Percentiles rank a stretch among this genome's conserved stretches.
phyloP scores from a whole-genome alignment of 2,113 vertebrate genomes.

The Danio rerio region DNA sequence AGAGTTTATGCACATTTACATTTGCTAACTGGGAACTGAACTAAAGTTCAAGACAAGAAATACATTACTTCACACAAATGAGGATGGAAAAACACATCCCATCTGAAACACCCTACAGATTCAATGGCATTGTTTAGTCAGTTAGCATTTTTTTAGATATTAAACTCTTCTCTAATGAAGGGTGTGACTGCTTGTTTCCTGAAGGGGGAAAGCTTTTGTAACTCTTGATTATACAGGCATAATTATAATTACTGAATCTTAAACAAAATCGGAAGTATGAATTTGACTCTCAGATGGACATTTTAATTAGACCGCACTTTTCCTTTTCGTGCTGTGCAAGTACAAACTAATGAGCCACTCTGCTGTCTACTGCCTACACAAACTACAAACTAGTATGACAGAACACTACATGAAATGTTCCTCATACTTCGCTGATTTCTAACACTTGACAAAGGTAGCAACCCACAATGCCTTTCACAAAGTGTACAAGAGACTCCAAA shows the following conservation, averaged over 20 bases:
- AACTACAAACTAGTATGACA: not conserved
- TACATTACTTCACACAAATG: not conserved
- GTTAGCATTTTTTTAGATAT: not conserved
- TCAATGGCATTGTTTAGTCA: not conserved
- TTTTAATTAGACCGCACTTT: constrained; percentile 18
- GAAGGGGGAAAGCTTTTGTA: not conserved
- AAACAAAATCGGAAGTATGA: not conserved
- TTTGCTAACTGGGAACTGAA: too few relatives aligned
- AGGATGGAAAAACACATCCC: not conserved
- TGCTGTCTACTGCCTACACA: not conserved
- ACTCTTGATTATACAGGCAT: constrained; percentile 22
- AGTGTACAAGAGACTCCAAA: not conserved
- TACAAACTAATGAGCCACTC: constrained; percentile 13
- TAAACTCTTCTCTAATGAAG: not conserved
- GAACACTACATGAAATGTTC: not conserved
- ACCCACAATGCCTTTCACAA: not conserved
- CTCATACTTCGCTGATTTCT: not conserved
- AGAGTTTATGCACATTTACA: too few relatives aligned
- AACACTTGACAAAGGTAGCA: not conserved
- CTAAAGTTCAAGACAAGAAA: too few relatives aligned
- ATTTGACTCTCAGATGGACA: not conserved
- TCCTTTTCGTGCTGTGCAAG: not conserved
- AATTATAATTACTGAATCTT: constrained; percentile 9
- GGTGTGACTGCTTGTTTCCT: not conserved
- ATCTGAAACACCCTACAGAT: not conserved